phyloP scores from a whole-genome alignment of 2,113 vertebrate genomes.

The Anguilla rostrata region DNA sequence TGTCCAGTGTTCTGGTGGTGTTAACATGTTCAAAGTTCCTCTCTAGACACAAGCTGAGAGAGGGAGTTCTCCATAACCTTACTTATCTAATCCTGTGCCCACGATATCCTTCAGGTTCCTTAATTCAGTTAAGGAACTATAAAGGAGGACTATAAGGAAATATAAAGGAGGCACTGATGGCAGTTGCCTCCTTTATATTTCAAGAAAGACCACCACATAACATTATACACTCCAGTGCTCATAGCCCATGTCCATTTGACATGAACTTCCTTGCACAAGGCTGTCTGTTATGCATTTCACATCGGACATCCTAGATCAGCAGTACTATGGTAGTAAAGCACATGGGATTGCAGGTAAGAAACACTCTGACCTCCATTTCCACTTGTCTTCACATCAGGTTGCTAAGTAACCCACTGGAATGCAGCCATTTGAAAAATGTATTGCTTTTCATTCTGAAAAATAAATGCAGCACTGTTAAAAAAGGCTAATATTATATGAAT shows the following conservation, averaged over 20 bases:
- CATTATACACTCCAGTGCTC: no score
- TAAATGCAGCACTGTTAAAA: slow-evolving; percentile 15
- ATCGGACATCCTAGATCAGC: slow-evolving; percentile 59
- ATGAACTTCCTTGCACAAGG: no score
- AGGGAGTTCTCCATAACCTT: slow-evolving; percentile 35
- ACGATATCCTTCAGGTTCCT: no score
- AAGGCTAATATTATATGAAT: background rate
- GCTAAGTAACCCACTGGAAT: slow-evolving; percentile 70
- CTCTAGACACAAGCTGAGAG: slow-evolving; percentile 4
- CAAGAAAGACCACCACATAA: background rate
- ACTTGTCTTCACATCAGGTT: slow-evolving; percentile 54
- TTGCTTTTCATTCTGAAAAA: slow-evolving; percentile 20
- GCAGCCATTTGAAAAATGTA: slow-evolving; percentile 45
- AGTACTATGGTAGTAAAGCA: slow-evolving; percentile 63
- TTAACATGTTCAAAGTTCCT: background rate
- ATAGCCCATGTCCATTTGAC: no score
- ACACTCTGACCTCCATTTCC: slow-evolving; percentile 59
- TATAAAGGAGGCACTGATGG: no score
- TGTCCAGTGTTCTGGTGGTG: background rate
- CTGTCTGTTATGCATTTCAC: slow-evolving; percentile 53
- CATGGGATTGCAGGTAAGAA: slow-evolving; percentile 67
- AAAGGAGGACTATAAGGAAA: no score
- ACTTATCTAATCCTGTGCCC: no score
- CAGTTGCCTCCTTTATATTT: background rate
- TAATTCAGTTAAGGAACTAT: no score